Conservation (phyloP, 2,888 invertebrate species). For the Dasypogon diadema region DNA sequence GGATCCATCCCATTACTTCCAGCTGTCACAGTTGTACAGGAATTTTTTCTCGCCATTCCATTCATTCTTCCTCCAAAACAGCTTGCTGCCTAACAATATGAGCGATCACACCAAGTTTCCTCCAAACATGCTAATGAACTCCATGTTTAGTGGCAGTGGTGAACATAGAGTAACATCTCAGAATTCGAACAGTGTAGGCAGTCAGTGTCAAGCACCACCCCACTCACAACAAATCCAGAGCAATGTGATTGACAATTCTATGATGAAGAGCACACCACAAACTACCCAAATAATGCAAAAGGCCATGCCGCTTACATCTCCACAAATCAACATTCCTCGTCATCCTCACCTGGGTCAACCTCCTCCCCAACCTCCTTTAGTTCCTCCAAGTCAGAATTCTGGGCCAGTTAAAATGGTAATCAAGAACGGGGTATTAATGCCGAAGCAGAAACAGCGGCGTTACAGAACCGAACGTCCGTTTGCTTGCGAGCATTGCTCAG, state of each 20-base stretch:
- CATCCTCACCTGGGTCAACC: constrained; percentile 54
- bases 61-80: constrained; percentile 75
- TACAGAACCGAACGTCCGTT: constrained; percentile 92
- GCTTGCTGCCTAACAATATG: constrained; percentile 69
- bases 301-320: constrained; percentile 56
- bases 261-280: constrained; percentile 50
- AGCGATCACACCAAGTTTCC: constrained; percentile 74
- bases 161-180: constrained; percentile 24
- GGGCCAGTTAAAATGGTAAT: constrained; percentile 85
- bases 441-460: constrained; percentile 90
- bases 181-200: constrained; percentile 32
- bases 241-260: constrained; percentile 15
- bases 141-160: constrained; percentile 59
- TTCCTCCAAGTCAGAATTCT: constrained; percentile 65
- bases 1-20: constrained; percentile 72
- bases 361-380: constrained; percentile 58
- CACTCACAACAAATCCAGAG: constrained; percentile 50
- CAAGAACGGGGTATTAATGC: constrained; percentile 90
- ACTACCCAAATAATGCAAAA: constrained; percentile 61
- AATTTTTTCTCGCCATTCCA: constrained; percentile 75
- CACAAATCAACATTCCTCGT: constrained; percentile 34
- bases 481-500: constrained; percentile 90
- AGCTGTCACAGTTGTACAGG: constrained; percentile 74
- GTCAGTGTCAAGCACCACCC: constrained; percentile 39
- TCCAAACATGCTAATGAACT: constrained; percentile 70